phyloP scores from a whole-genome alignment of 2,797 vertebrate species.

The Melanotaenia boesemani region DNA sequence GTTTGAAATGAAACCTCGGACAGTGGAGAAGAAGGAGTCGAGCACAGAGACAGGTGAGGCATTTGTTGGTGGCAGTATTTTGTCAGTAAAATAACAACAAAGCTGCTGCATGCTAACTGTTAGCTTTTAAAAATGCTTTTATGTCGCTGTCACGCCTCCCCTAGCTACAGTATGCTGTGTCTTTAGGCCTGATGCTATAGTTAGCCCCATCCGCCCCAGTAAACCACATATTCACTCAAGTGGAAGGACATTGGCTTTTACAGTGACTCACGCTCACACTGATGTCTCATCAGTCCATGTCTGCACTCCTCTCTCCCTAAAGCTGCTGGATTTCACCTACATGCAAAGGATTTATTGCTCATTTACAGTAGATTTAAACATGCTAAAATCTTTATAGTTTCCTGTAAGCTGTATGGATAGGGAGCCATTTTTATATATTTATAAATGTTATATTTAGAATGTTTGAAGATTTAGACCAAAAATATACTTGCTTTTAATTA shows the following conservation, averaged over 20 bases:
- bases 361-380: not conserved
- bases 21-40: constrained; percentile 86
- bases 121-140: not conserved
- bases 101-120: not conserved
- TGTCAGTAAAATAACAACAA: not conserved
- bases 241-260: constrained; percentile 56
- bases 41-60: constrained; percentile 88
- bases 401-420: not conserved
- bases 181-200: constrained; percentile 42
- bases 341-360: constrained; percentile 6
- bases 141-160: not conserved
- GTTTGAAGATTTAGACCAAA: too few species aligned
- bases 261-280: constrained; percentile 12
- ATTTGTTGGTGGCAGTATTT: not conserved
- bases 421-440: not conserved
- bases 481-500: too few species aligned
- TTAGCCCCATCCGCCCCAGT: constrained; percentile 61
- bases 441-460: too few species aligned
- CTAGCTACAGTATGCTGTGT: constrained; percentile 24
- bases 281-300: constrained; percentile 11
- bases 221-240: constrained; percentile 70
- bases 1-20: constrained; percentile 90
- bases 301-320: constrained; percentile 2
- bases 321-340: constrained; percentile 4
- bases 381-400: not conserved